These are phyloP conservation scores for Ceratosolen fusciceps DNA, from an alignment of 1,140 invertebrate species.

Conservation along the genomic window DNA sequence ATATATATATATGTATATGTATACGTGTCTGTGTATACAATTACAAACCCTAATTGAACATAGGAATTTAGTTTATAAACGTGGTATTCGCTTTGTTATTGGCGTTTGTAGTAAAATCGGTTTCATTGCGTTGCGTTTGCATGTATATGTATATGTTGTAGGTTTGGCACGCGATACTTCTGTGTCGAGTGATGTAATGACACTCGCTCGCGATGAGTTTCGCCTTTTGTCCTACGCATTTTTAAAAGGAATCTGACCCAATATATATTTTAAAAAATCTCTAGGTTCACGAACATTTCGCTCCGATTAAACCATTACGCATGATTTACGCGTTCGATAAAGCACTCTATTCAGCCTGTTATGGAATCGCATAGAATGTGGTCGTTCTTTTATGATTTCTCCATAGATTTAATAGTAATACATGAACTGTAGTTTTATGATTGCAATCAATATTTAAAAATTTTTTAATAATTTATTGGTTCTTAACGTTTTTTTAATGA, in stretches of 20 bases:
- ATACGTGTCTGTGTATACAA: too few relatives aligned
- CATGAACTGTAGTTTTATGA: not conserved
- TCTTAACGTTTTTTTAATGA: too few relatives aligned
- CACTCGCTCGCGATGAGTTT: not conserved
- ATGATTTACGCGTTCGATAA: not conserved
- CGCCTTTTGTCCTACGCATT: not conserved
- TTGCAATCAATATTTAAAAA: too few relatives aligned
- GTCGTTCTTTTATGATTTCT: not conserved
- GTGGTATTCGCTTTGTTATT: conserved; percentile 34
- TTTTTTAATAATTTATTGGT: too few relatives aligned
- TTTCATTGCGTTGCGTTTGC: not conserved
- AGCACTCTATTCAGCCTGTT: too few relatives aligned
- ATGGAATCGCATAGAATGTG: too few relatives aligned
- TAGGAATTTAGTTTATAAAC: conserved; percentile 24
- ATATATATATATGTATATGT: too few relatives aligned
- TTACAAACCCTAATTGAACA: too few relatives aligned
- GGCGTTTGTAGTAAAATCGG: not conserved
- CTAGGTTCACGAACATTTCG: not conserved
- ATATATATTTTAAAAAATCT: not conserved
- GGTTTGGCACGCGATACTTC: not conserved
- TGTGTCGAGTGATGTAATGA: conserved; percentile 5
- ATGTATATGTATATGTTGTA: not conserved
- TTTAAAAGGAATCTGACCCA: not conserved
- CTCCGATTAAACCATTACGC: not conserved
- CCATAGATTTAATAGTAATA: not conserved